A percentile compares a stretch with the other conserved stretches of the same genome.
Conservation (phyloP, 2,888 invertebrate genomes). For the Nymphalis polychloros region DNA sequence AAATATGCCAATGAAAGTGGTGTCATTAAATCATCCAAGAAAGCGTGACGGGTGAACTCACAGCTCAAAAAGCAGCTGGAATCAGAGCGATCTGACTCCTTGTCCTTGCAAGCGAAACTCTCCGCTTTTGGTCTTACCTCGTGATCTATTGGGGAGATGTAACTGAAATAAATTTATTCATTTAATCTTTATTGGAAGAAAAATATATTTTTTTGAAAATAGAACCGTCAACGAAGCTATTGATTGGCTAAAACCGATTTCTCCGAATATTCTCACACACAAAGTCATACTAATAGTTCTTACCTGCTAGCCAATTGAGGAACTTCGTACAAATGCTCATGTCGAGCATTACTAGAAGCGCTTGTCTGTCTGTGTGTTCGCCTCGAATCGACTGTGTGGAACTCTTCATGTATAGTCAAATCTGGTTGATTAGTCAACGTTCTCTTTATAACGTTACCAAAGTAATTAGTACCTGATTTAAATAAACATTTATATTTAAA, state of each 20-base stretch:
- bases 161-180: constrained; percentile 53
- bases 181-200: background rate
- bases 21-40: constrained; percentile 17
- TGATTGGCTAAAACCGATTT: no score
- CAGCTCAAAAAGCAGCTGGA: constrained; percentile 80
- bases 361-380: constrained; percentile 62
- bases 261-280: no score
- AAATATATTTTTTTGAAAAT: no score
- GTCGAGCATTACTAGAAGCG: constrained; percentile 85
- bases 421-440: constrained; percentile 90
- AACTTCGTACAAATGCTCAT: constrained; percentile 94
- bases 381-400: constrained; percentile 89
- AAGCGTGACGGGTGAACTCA: constrained; percentile 55
- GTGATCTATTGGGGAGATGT: constrained; percentile 74
- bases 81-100: constrained; percentile 72
- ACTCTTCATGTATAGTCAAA: constrained; percentile 86
- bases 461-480: constrained; percentile 84
- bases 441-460: constrained; percentile 91
- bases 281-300: constrained; percentile 17
- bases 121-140: constrained; percentile 69
- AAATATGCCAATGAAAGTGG: background rate
- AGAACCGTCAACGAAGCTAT: no score
- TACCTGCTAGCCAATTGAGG: constrained; percentile 84
- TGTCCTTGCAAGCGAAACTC: constrained; percentile 65
- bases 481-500: background rate